A percentile compares a stretch with the other conserved stretches of the same genome.
Evolutionary conservation across 2,888 invertebrate species (phyloP).

Genomic region (Geophilus truncorum): DNA sequence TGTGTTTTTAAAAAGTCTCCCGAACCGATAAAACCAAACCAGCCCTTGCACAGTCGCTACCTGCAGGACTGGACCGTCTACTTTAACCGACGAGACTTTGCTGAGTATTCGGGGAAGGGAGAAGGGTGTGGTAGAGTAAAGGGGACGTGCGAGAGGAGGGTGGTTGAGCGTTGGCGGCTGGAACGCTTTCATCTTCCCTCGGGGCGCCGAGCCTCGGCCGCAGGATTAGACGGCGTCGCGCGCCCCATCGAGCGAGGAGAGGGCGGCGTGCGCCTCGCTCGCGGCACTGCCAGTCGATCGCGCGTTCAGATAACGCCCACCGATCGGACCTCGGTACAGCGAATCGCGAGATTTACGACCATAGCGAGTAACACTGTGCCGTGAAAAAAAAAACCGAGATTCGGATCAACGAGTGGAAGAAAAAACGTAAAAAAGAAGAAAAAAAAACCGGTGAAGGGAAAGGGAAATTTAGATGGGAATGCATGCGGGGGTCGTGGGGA

Average conservation of each 20-base stretch:
- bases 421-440: not conserved
- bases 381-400: not conserved
- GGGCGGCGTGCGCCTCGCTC: conserved; percentile 12
- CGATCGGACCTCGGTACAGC: not conserved
- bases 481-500: too few species aligned
- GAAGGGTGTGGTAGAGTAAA: not conserved
- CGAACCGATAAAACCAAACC: too few species aligned
- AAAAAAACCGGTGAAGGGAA: not conserved
- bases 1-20: too few species aligned
- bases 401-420: not conserved
- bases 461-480: too few species aligned
- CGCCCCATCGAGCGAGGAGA: conserved; percentile 16
- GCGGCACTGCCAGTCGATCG: conserved; percentile 14
- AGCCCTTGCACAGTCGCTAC: too few species aligned
- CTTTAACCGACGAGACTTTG: not conserved
- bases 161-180: conserved; percentile 12
- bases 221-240: conserved; percentile 27
- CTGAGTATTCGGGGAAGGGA: not conserved
- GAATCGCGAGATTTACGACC: conserved; percentile 1
- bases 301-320: conserved; percentile 27
- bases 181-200: conserved; percentile 27
- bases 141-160: not conserved
- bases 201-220: conserved; percentile 25
- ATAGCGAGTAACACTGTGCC: not conserved
- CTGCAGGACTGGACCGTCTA: not conserved